Evolutionary conservation across 2,888 invertebrate species (phyloP).

Genomic region (Macaria liturata): DNA sequence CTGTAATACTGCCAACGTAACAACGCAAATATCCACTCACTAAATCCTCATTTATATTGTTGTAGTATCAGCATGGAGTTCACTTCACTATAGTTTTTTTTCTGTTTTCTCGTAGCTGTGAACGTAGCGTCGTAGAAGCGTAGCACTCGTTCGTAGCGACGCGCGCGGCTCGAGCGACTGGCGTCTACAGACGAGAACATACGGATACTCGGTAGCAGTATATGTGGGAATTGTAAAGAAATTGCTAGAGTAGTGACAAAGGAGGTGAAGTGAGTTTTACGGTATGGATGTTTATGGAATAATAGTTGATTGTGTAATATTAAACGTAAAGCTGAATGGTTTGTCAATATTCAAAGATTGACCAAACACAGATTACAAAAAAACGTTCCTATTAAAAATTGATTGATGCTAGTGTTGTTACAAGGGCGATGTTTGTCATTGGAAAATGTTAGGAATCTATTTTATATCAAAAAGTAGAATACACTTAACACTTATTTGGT

Average conservation of each 20-base stretch:
- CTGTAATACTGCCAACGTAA: constrained; percentile 41
- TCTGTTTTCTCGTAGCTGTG: constrained; percentile 11
- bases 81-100: constrained; percentile 49
- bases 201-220: constrained; percentile 65
- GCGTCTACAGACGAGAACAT: constrained; percentile 60
- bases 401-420: no score
- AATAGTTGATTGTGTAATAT: no score
- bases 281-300: no score
- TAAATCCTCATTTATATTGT: constrained; percentile 24
- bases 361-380: no score
- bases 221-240: constrained; percentile 37
- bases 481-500: no score
- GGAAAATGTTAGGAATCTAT: no score
- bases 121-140: constrained; percentile 49
- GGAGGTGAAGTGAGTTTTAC: background rate
- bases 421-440: no score
- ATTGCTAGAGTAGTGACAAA: constrained; percentile 14
- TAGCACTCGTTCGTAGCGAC: constrained; percentile 59
- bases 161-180: constrained; percentile 69
- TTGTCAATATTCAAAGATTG: no score
- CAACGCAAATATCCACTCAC: constrained; percentile 48
- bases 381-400: no score
- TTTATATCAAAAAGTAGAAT: no score
- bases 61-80: background rate
- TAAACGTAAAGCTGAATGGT: no score